Evolutionary conservation across 2,888 invertebrate genomes (phyloP), one percentile per base, ranked within the genome.

Genomic region (Cylindroiulus punctatus): DNA sequence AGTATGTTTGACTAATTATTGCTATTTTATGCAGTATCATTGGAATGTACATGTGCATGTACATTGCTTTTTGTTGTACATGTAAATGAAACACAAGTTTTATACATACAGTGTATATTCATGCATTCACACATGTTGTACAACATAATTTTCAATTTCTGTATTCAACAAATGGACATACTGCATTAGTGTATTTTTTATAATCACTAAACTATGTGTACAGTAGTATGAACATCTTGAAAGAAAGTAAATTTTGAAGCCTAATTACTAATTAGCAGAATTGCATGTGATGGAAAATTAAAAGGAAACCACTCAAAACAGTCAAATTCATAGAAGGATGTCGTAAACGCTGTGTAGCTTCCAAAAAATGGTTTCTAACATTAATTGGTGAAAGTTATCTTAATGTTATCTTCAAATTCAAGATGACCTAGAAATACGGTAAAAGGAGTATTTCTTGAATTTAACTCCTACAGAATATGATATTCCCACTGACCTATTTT

Each of bases 401-500:
- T 26, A 65, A 65, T 26, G 65, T 65, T 65, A 65, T 26, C 65
- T 26, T 65, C 10, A 0, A 26, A 65, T 4, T 0, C 65, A 26
- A 65, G 26, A 65, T 65, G 65, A 26, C 22, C 65, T 65, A 65
- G 65, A 65, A 65, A 65, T 65, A 26, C 4, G 1, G 19, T 65
- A 22, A 65, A 65, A 52, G 4, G 7, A 19, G 26, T 65, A 65
- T 26, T 19, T 65, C 10, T 57, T 52, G 22, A 65, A 65, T 65
- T 26, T 65, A 26, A 22, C 7, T 65, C 22, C 26, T 22, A 26
- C 26, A 65, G 26, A 22, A 65, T 65, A 0, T 65, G 65, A 65
- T 65, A 65, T 65, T 65, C 65, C 65, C 10, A 65, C 65, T 65
- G 65, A 65, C 65, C 65, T 65, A 65, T 65, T 26, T 65, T 65